Evolutionary conservation across 2,113 vertebrate genomes (phyloP).

Genomic region (Sylvia atricapilla): DNA sequence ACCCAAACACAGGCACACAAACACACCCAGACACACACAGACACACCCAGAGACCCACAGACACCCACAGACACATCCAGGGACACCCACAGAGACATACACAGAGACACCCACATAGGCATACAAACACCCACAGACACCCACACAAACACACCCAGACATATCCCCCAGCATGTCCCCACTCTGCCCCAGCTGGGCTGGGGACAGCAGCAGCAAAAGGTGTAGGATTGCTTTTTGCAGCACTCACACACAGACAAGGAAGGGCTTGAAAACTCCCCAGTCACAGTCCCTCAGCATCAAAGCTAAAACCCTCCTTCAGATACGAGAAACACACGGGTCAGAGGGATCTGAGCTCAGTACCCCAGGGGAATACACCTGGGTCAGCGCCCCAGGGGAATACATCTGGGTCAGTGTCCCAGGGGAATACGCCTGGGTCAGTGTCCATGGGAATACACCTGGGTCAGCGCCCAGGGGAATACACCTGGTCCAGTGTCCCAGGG

Average conservation of each 20-base stretch:
- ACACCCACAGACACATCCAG: too few species aligned
- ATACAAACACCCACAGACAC: too few species aligned
- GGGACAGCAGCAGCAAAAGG: neutral
- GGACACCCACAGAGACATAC: too few species aligned
- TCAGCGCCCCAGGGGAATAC: too few species aligned
- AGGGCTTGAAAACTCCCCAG: too few species aligned
- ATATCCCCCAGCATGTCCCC: neutral
- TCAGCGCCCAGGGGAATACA: accelerated
- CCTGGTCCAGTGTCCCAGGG: neutral
- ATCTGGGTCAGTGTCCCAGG: neutral
- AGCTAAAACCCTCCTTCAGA: neutral
- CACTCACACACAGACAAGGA: neutral
- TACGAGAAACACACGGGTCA: neutral
- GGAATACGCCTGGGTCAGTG: too few species aligned
- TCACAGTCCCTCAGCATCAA: neutral
- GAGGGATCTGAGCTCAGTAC: accelerated
- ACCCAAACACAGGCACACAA: too few species aligned
- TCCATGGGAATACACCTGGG: neutral
- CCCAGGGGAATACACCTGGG: too few species aligned
- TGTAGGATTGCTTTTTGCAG: accelerated
- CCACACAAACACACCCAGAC: too few species aligned
- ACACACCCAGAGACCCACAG: too few species aligned
- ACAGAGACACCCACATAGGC: neutral
- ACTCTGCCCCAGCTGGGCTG: neutral
- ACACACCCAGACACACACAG: neutral